Evolutionary conservation across 2,888 invertebrate genomes (phyloP), one percentile per base, ranked within the genome.

Genomic region (Andrena fulva): DNA sequence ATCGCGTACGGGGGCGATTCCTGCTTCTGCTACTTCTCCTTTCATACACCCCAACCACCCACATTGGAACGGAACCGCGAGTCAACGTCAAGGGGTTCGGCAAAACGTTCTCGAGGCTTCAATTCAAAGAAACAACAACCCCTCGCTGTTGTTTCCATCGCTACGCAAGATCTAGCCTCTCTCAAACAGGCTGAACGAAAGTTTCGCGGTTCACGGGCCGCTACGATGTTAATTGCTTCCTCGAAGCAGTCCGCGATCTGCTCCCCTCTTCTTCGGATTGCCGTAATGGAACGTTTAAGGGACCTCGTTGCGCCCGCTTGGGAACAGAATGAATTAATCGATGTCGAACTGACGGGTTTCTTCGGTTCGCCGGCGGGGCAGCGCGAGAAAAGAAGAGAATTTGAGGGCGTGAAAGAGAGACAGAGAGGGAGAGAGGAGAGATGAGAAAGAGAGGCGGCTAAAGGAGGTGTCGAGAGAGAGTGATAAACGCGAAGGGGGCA

Each of bases 311-410:
- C 75, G 80, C 63, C 69, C 75, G 81, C 85, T 80, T 80, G 71
- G 80, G 75, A 77, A 80, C 77, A 71, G 80, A 68, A 79, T 71
- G 84, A 87, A 87, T 89, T 87, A 89, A 89, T 89, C 85, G 88
- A 89, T 88, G 89, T 82, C 85, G 82, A 82, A 87, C n/a, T 88
- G 86, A 83, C 84, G 84, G 87, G 68, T 83, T 83, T 86, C 77
- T 64, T 82, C 75, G 86, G 79, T 83, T 82, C 84, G 85, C 77
- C 77, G 74, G 69, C 75, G 71, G n/a, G 50, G 50, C 2, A 29
- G 64, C 63, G 68, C 56, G 80, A 59, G 64, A 56, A 68, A 80
- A n/a, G 33, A 50, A 66, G 64, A 42, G 48, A 24, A 24, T 66
- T 67, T 16, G 60, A 62, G 33, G 50, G 4, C 27, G 52, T 52